phyloP scores from a whole-genome alignment of 2,113 vertebrate species.

The Corythoichthys intestinalis region DNA sequence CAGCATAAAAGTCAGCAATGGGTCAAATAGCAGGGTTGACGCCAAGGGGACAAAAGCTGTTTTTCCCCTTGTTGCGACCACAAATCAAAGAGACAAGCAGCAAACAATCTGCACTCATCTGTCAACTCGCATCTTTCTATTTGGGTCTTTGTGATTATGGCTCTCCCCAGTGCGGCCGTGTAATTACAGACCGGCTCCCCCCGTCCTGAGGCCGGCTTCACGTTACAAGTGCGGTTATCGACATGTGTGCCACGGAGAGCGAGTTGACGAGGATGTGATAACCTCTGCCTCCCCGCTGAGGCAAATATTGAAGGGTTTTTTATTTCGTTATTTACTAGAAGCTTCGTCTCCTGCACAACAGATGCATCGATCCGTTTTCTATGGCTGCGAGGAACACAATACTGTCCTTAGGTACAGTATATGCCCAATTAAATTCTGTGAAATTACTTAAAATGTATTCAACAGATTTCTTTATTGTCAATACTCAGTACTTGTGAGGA shows the following conservation, averaged over 20 bases:
- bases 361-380: background rate
- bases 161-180: constrained; percentile 48
- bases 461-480: too few species aligned
- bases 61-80: constrained; percentile 34
- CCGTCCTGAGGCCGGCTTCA: constrained; percentile 35
- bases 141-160: constrained; percentile 72
- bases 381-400: too few species aligned
- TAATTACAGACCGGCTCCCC: constrained; percentile 60
- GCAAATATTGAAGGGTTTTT: background rate
- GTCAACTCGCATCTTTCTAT: constrained; percentile 70
- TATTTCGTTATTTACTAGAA: background rate
- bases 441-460: too few species aligned
- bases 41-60: constrained; percentile 52
- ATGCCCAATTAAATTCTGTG: too few species aligned
- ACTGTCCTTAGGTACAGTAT: too few species aligned
- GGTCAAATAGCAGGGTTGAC: constrained; percentile 15
- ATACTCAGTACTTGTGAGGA: too few species aligned
- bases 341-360: background rate
- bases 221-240: constrained; percentile 69
- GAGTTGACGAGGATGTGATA: constrained; percentile 3
- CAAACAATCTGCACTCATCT: constrained; percentile 62
- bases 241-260: constrained; percentile 60
- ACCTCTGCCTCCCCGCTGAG: background rate
- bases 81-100: constrained; percentile 52
- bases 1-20: background rate